Base-by-base conservation (phyloP, 1,140 invertebrate species). In the Steinernema feltiae region DNA sequence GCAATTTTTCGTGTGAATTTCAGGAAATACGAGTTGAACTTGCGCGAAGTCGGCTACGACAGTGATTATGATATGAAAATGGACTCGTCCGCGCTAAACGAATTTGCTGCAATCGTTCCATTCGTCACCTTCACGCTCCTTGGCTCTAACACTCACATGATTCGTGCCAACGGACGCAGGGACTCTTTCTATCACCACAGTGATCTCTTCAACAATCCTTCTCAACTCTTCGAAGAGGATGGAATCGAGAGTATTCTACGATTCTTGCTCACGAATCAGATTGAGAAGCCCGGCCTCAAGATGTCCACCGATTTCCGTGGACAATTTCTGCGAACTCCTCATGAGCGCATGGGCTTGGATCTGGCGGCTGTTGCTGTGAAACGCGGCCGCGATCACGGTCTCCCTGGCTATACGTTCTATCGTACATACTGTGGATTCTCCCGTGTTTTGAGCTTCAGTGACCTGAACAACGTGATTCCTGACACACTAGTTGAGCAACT, bases 331-430 rank as follows among this genome's bases (percentile, higher is more conserved):
- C 75, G 79, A 32, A 73, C 75, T 30, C 69, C 83, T 31, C 79
- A 83, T 69, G 74, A 80, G 32, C 35, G 78, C 32, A 69, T 83
- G 24, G 89, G 90, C 17, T 83, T 90, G 77, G 89, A 90, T 84
- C 84, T 91, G 76, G 87, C 88, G 1, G 84, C 90, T 0, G 82
- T 90, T 27, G 90, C 90, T 79, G 89, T 92, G 30, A 91, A 92
- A 85, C 84, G 90, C 78, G 93, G 94, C 12, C 88, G 95, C 75
- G 94, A 97, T 87, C 93, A 95, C 81, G 94, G 93, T 0, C 82
- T 97, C 29, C 90, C 92, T 0, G 86, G 90, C 21, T 97, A 96
- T 84, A 91, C 91, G 71, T 88, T 90, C 70, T 95, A 93, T 88
- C 87, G 93, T 75, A 87, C 90, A 69, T 89, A 92, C 18, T 93